Base-by-base conservation (phyloP, 2,113 vertebrate species). In the Xyrauchen texanus region DNA sequence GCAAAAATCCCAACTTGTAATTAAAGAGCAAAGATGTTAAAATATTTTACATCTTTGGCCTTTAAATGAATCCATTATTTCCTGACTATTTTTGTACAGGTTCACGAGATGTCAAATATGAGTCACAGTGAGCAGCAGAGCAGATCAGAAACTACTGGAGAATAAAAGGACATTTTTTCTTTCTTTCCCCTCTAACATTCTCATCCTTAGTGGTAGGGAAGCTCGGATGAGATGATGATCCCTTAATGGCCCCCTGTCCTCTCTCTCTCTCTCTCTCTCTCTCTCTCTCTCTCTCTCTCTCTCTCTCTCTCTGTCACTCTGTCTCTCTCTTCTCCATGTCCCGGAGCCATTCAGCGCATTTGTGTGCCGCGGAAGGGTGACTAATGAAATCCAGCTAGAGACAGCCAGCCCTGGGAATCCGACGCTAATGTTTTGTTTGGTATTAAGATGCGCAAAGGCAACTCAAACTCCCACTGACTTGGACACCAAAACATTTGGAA, bases 401-500 rank as follows among this genome's bases (percentile, higher is more conserved):
- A 64, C 86, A 84, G 77, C 76, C 75, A 87, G 85, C 86, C 34
- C 49, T 78, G 78, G 86, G 88, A 86, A 82, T 62, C 21, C 81
- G 68, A 80, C 66, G 87, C 83, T 91, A 91, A 93, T 91, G 91
- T 90, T 88, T 82, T 87, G 82, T 86, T 89, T 90, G 86, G 86
- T 91, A 92, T 92, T 93, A 92, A 89, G 85, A 91, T 92, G 88
- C 88, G 85, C 74, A 0, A 79, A 86, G 80, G 87, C 90, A 90
- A 86, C 91, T 90, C 76, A 83, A 89, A 89, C 92, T 90, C 92
- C 92, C 90, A 91, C 92, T 93, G 92, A 90, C 90, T 86, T 89
- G 87, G 86, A 89, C 84, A 79, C 88, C 87, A 90, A 91, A 91
- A 91, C 90, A 89, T 92, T 91, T 90, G 84, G 89, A 88, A 88